Base-by-base conservation (phyloP, 2,113 vertebrate species). In the Tilapia sparmanii region DNA sequence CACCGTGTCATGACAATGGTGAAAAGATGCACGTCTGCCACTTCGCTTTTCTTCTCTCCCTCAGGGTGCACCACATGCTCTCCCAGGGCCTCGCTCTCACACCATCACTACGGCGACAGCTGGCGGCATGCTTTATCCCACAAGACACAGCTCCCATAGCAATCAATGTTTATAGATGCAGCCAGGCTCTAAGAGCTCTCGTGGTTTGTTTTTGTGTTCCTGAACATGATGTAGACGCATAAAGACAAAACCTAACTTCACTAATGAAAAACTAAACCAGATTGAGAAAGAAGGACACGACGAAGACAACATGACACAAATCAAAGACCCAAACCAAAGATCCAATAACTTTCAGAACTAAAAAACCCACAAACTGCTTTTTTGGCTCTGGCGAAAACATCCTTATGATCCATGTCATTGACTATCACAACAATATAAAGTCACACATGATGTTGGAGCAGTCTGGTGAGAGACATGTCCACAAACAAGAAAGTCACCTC, bases 101-200 rank as follows among this genome's bases (percentile, higher is more conserved):
- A 68, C 63, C 83, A 57, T 95, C 89, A 4, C 92, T 73, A 91
- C 89, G 92, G 93, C 18, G 66, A 94, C 88, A 35, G 76, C 15
- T 88, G 76, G 38, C 76, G 10, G 87, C 89, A 4, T 86, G 84
- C 84, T 88, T 92, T 71, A 40, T 93, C 93, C 90, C 92, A 73
- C 50, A 81, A 84, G 90, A 93, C 82, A 9, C 10, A 26, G 90
- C 85, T 91, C 91, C 93, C 90, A 88, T 91, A 83, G 92, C 90
- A 87, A 95, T 90, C 85, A 82, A 82, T 91, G 87, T 55, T 83
- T 80, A 61, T 52, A 53, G 82, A 81, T 1, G 24, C 54, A 50
- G 18, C 24, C 61, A 40, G 35, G 33, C 26, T 90, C 33, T 83
- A 40, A 18, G 10, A 13, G 19, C 8, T 52, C 4, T 52, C 1